Evolutionary conservation across 1,140 invertebrate genomes (phyloP).

Genomic region (Neodiprion fabricii): DNA sequence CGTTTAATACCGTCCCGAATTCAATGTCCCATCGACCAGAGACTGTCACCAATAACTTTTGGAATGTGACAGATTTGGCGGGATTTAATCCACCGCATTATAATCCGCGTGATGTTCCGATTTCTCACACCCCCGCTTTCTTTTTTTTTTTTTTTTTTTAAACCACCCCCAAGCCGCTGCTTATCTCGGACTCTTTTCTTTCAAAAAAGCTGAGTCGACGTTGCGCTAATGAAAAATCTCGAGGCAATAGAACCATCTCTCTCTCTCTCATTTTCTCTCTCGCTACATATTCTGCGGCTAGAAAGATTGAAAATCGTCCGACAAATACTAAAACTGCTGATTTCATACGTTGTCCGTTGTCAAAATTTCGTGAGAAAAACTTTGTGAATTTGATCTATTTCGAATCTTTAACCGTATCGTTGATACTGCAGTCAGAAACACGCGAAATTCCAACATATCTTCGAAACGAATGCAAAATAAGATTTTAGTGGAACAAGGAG

Average conservation of each 20-base stretch:
- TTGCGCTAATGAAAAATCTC: conserved; percentile 62
- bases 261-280: conserved; percentile 25
- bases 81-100: conserved; percentile 62
- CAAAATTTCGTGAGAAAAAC: too few relatives aligned
- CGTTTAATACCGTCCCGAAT: too few relatives aligned
- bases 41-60: conserved; percentile 61
- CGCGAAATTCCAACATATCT: too few relatives aligned
- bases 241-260: conserved; percentile 26
- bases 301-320: too few relatives aligned
- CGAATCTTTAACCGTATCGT: too few relatives aligned
- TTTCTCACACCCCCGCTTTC: conserved; percentile 26
- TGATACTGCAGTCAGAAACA: too few relatives aligned
- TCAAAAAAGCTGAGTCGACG: conserved; percentile 60
- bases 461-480: too few relatives aligned
- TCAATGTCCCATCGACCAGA: too few relatives aligned
- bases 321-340: too few relatives aligned
- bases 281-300: background rate
- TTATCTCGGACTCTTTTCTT: conserved; percentile 7
- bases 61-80: conserved; percentile 58
- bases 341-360: too few relatives aligned
- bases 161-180: conserved; percentile 25
- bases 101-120: conserved; percentile 39
- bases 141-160: conserved; percentile 25
- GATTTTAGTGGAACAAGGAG: too few relatives aligned
- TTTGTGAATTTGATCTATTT: too few relatives aligned